Evolutionary conservation across 1,140 invertebrate genomes (phyloP).

Genomic region (Bombyx mori): DNA sequence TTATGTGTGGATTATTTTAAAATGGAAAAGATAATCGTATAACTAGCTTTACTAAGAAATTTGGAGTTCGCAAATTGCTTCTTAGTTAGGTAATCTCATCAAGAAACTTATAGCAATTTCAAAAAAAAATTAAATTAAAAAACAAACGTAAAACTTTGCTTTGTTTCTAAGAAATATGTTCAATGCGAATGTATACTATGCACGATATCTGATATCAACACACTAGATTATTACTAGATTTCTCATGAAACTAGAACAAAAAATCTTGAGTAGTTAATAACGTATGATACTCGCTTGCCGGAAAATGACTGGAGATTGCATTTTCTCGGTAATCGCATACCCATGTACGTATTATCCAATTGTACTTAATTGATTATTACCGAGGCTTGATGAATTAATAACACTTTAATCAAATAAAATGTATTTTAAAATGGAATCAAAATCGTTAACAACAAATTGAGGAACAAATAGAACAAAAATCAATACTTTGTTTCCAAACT

Average conservation of each 20-base stretch:
- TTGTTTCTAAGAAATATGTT: not conserved
- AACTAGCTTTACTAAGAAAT: no score
- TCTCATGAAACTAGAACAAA: not conserved
- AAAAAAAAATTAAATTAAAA: not conserved
- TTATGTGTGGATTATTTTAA: no score
- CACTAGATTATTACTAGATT: not conserved
- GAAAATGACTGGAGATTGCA: slow-evolving; percentile 24
- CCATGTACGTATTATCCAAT: slow-evolving; percentile 16
- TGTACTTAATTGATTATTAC: slow-evolving; percentile 6
- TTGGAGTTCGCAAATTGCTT: no score
- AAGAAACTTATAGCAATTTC: no score
- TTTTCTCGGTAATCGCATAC: slow-evolving; percentile 16
- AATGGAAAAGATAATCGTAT: no score
- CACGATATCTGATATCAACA: not conserved
- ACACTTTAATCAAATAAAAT: no score
- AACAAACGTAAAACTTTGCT: not conserved
- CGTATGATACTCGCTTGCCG: slow-evolving; percentile 25
- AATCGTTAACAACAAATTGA: no score
- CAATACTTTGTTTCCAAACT: no score
- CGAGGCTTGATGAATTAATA: not conserved
- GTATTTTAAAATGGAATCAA: no score
- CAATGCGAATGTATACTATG: not conserved
- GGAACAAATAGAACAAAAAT: no score
- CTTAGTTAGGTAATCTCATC: no score
- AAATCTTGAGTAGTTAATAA: slow-evolving; percentile 8